Percentiles rank a stretch among this genome's conserved stretches.
Evolutionary conservation across 2,797 vertebrate species (phyloP).

Genomic region (Pangasius larnaudii): DNA sequence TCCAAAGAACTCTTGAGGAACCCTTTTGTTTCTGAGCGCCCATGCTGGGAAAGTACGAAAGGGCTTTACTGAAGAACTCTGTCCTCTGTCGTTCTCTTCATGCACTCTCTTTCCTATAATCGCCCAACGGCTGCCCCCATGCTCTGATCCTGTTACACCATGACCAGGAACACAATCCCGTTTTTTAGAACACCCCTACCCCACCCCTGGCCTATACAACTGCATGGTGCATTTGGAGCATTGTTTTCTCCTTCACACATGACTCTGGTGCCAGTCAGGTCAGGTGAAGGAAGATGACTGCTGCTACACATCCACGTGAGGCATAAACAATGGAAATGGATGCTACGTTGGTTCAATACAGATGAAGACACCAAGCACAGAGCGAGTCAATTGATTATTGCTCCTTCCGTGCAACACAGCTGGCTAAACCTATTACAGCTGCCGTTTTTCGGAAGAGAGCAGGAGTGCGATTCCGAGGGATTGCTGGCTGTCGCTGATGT

Average conservation of each 20-base stretch:
- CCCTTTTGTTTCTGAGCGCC: not conserved
- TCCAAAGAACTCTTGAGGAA: constrained; percentile 3
- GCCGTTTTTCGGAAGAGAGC: constrained; percentile 36
- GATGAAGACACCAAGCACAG: constrained; percentile 26
- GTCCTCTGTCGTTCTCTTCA: not conserved
- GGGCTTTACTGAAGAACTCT: not conserved
- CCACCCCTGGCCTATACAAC: constrained; percentile 34
- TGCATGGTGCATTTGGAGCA: constrained; percentile 39
- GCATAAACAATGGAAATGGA: not conserved
- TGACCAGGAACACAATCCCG: constrained; percentile 68
- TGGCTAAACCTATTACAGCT: constrained; percentile 52
- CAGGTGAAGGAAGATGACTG: constrained; percentile 46
- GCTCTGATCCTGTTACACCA: constrained; percentile 70
- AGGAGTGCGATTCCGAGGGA: constrained; percentile 31
- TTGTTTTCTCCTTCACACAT: constrained; percentile 47
- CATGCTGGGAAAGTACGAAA: constrained; percentile 9
- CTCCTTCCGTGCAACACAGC: constrained; percentile 21
- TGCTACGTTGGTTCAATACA: not conserved
- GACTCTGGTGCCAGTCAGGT: constrained; percentile 44
- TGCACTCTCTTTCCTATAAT: constrained; percentile 29
- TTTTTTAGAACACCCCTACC: not conserved
- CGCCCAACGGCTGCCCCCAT: constrained; percentile 49
- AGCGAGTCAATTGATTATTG: constrained; percentile 39
- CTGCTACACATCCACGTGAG: not conserved
- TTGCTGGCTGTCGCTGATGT: constrained; percentile 35